Base-by-base conservation (phyloP, 2,113 vertebrate genomes). In the Ornithorhynchus anatinus region DNA sequence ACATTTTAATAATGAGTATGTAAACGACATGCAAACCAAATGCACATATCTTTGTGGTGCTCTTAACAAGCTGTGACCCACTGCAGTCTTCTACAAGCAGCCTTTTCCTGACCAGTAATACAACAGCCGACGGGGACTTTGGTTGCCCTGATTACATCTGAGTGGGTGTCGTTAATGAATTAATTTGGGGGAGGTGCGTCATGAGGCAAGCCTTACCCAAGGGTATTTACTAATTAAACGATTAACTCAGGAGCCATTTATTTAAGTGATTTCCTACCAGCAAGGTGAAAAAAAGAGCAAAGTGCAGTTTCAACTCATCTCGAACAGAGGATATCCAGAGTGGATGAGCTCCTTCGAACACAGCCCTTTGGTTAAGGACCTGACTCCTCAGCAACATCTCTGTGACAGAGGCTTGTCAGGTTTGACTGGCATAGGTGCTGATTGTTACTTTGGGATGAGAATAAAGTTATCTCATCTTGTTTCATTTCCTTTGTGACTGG, bases 21-120 rank as follows among this genome's bases (percentile, higher is more conserved):
- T 31, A 77, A 84, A 82, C 44, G 56, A 75, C 72, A 82, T 77
- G 79, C 77, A 82, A 83, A 85, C 81, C 15, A 44, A 47, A 80
- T 81, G 80, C 35, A 80, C 80, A 83, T 69, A 32, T 5, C 14
- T n/a, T 20, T 3, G 5, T 51, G 23, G 70, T 61, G 53, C 78
- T 51, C 33, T 52, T 38, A 50, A 39, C 65, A 35, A 27, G 40
- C 45, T 80, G 57, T 42, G 57, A 73, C 19, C 44, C 39, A 45
- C 39, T 48, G 12, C 13, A 47, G 65, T 58, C 29, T 3, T 31
- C 37, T 44, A 9, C 10, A 68, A 58, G 68, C 40, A 31, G 11
- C 39, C 64, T 52, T 16, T n/a, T 58, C 60, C 20, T n/a, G n/a
- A n/a, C n/a, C n/a, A n/a, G n/a, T n/a, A 13, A 20, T 31, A 39